Evolutionary conservation across 30 jellyfish, hydroid and myxozoan genomes (phyloP).

Genomic region (Aurelia sp.): DNA sequence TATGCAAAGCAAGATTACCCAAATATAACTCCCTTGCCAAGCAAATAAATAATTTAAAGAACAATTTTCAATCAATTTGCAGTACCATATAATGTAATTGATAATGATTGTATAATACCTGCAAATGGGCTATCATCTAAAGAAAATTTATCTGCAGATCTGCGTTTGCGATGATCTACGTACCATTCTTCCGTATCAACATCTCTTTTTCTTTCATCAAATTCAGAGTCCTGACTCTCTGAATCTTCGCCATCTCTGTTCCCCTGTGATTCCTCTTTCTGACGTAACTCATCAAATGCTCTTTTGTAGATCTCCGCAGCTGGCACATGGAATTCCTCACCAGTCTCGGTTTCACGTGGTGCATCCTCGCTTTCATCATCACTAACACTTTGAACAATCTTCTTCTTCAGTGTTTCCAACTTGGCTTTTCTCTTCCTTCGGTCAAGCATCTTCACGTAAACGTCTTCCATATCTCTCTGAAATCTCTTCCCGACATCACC

Average conservation of each 20-base stretch:
- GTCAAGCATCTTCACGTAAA: slow-evolving; percentile 83
- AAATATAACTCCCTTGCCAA: background rate
- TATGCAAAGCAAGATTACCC: background rate
- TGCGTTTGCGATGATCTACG: slow-evolving; percentile 22
- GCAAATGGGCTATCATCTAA: slow-evolving; percentile 80
- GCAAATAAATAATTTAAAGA: slow-evolving; percentile 7
- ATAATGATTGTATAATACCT: slow-evolving; percentile 73
- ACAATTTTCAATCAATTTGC: slow-evolving; percentile 14
- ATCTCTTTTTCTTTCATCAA: slow-evolving; percentile 25
- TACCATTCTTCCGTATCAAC: slow-evolving; percentile 60
- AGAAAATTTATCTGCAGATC: slow-evolving; percentile 26
- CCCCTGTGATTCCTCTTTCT: background rate
- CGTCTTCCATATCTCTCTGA: slow-evolving; percentile 91
- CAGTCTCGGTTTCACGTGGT: slow-evolving; percentile 13
- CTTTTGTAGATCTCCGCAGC: slow-evolving; percentile 44
- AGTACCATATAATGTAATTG: slow-evolving; percentile 92
- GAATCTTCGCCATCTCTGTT: slow-evolving; percentile 29
- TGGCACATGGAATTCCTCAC: slow-evolving; percentile 38
- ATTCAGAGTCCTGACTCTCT: slow-evolving; percentile 15
- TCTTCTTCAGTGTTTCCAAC: slow-evolving; percentile 30
- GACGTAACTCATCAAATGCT: slow-evolving; percentile 57
- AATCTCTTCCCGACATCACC: background rate
- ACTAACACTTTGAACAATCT: background rate
- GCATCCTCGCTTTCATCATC: slow-evolving; percentile 19
- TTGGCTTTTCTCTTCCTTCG: slow-evolving; percentile 64